These are phyloP conservation scores for Podarcis cretensis DNA, from an alignment of 2,113 vertebrate genomes.

Conservation along the genomic window DNA sequence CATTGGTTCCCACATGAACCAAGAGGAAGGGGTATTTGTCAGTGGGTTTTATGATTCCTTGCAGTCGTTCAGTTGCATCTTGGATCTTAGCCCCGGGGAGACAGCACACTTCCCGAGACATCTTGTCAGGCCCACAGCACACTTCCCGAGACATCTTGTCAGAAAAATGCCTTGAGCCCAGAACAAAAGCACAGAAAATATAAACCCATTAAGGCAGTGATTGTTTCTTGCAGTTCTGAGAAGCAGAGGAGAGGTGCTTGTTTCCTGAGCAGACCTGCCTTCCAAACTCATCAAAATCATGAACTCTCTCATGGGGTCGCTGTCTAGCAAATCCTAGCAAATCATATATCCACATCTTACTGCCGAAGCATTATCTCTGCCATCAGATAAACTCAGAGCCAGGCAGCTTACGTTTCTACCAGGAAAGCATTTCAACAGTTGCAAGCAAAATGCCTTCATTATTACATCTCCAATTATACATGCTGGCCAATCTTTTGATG, in stretches of 20 bases:
- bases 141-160: too few species aligned
- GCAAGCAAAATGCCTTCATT: not conserved
- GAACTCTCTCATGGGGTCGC: conserved; percentile 11
- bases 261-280: not conserved
- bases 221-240: not conserved
- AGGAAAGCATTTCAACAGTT: not conserved
- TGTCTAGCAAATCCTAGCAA: conserved; percentile 4
- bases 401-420: not conserved
- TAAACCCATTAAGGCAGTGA: not conserved
- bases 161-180: not conserved
- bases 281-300: conserved; percentile 24
- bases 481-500: not conserved
- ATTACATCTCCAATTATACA: not conserved
- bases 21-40: too few species aligned
- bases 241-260: not conserved
- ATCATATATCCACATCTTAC: conserved; percentile 25
- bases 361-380: conserved; percentile 19
- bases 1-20: too few species aligned
- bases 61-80: too few species aligned
- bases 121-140: too few species aligned
- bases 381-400: conserved; percentile 1
- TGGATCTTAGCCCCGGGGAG: too few species aligned
- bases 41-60: too few species aligned
- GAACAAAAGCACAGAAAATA: not conserved
- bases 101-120: too few species aligned